A percentile compares a stretch with the other conserved stretches of the same genome.
Conservation (phyloP, 1,140 invertebrate species). For the Drosophila orosa region DNA sequence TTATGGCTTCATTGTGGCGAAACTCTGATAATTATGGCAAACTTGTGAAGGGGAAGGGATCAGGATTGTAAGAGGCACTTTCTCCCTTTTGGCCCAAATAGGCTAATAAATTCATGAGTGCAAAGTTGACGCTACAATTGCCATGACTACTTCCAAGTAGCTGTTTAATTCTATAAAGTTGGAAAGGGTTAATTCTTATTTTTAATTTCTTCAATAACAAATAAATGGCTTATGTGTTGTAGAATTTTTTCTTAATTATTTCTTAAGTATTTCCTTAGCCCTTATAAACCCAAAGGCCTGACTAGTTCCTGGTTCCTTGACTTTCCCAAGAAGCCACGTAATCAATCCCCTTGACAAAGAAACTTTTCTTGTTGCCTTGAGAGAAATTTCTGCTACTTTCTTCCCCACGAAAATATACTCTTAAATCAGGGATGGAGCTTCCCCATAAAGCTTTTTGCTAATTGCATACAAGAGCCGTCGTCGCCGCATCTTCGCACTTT, state of each 20-base stretch:
- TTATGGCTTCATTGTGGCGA: slow-evolving; percentile 48
- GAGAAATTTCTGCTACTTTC: background rate
- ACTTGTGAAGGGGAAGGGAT: background rate
- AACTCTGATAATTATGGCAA: slow-evolving; percentile 66
- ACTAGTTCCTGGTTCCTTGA: background rate
- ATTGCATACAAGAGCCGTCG: slow-evolving; percentile 22
- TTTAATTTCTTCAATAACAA: background rate
- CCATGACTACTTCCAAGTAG: background rate
- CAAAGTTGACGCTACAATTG: background rate
- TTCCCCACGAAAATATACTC: too few species aligned
- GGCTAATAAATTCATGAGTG: slow-evolving; percentile 16
- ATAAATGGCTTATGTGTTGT: too few species aligned
- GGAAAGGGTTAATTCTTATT: background rate
- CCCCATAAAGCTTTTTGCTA: slow-evolving; percentile 21
- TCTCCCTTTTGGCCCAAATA: background rate
- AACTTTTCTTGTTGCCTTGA: background rate
- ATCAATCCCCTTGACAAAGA: background rate
- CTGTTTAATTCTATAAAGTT: background rate
- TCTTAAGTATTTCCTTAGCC: background rate
- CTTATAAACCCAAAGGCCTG: background rate
- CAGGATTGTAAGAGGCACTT: background rate
- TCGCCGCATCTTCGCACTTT: slow-evolving; percentile 16
- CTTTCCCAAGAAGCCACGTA: background rate
- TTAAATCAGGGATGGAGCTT: too few species aligned
- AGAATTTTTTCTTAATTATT: too few species aligned